Base-by-base conservation (phyloP, 2,113 vertebrate genomes). In the Verasper variegatus region DNA sequence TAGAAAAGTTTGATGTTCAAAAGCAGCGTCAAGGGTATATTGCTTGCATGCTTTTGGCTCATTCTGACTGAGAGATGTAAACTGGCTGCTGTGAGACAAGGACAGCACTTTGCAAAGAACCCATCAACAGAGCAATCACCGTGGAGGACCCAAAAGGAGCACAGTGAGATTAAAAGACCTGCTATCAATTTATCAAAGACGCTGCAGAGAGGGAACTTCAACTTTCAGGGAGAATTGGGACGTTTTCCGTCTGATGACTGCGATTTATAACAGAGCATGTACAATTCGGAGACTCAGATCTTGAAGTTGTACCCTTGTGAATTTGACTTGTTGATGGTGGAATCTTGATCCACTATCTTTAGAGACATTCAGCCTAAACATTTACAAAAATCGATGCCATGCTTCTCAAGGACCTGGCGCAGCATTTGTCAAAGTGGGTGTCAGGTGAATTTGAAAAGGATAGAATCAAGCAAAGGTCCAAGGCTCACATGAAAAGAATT, bases 121-220 rank as follows among this genome's bases (percentile, higher is more conserved):
- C 83, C 79, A 84, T 90, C 88, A 86, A 71, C 86, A 47, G 58
- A 78, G 83, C 83, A 85, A 88, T 92, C 87, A 89, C 66, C 26
- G 1, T 56, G 65, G 84, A 91, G 74, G 80, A 88, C 71, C 67
- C 66, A 24, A 78, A 63, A 87, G 74, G 75, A 82, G 82, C 74
- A 24, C 63, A 51, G 67, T 66, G 57, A 80, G 85, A 91, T 89
- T 90, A 87, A 91, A 89, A 84, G 82, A 74, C 76, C 76, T 51
- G 84, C 83, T 60, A 89, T 88, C 84, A 83, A 84, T 91, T 90
- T 74, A 91, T 89, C 91, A 90, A 74, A 83, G 78, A 74, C 1
- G 69, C 68, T 68, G 78, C 83, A 82, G 72, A 76, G 79, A 79
- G 77, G 72, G 49, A 80, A 77, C 79, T 81, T 83, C 78, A 82